Evolutionary conservation across 2,888 invertebrate species (phyloP).

Genomic region (Elegia similella): DNA sequence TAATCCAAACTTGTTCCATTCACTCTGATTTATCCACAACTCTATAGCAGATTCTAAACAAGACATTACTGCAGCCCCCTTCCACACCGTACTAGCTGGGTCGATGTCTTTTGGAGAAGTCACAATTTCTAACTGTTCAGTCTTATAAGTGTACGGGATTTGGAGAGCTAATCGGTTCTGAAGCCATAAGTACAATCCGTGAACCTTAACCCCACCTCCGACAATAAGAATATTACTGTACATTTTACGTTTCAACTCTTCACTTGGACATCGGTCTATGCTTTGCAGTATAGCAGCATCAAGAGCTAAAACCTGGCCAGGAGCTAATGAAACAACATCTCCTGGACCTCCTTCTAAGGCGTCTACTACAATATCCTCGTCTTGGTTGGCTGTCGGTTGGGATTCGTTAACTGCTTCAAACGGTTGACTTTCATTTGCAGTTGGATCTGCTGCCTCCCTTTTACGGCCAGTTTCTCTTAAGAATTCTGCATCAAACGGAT

Average conservation of each 20-base stretch:
- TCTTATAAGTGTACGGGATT: conserved; percentile 89
- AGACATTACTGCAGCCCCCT: conserved; percentile 96
- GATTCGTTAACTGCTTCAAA: conserved; percentile 76
- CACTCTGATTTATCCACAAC: conserved; percentile 92
- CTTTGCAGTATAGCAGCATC: conserved; percentile 96
- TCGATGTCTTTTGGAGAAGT: conserved; percentile 96
- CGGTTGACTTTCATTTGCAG: conserved; percentile 65
- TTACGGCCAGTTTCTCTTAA: conserved; percentile 91
- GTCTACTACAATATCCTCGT: conserved; percentile 89
- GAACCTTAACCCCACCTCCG: conserved; percentile 95
- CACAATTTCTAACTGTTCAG: conserved; percentile 93
- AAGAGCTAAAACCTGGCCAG: conserved; percentile 91
- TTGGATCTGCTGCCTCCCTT: conserved; percentile 67
- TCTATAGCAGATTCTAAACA: conserved; percentile 96
- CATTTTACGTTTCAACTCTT: conserved; percentile 96
- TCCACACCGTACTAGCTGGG: conserved; percentile 94
- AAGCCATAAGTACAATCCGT: conserved; percentile 91
- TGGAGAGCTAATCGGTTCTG: conserved; percentile 92
- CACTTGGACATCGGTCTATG: conserved; percentile 93
- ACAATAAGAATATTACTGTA: conserved; percentile 95
- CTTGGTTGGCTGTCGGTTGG: conserved; percentile 75
- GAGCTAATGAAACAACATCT: conserved; percentile 86
- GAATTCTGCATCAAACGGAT: conserved; percentile 96
- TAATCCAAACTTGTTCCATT: conserved; percentile 93
- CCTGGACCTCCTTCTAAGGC: conserved; percentile 78